A percentile compares a stretch with the other conserved stretches of the same genome.
These are phyloP conservation scores for Metacarcinus magister DNA, from an alignment of 2,888 invertebrate species.

Conservation along the genomic window DNA sequence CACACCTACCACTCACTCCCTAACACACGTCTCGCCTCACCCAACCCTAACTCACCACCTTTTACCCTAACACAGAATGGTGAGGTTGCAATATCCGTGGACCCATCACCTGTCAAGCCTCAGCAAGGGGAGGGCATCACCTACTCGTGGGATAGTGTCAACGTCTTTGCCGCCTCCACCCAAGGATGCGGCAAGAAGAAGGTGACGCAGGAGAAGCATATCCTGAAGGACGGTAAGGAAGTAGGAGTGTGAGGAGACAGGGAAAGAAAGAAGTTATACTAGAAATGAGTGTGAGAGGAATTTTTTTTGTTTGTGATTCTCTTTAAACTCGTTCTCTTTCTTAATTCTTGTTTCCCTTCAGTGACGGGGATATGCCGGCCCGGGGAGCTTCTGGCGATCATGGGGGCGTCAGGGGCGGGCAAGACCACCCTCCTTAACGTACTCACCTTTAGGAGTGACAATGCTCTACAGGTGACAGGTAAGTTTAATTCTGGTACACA, in stretches of 20 bases:
- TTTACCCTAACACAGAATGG: not conserved
- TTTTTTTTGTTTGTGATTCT: not conserved
- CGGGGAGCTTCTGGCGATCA: slow-evolving; percentile 93
- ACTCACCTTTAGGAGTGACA: slow-evolving; percentile 84
- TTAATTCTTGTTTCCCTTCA: slow-evolving; percentile 84
- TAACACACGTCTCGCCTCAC: not conserved
- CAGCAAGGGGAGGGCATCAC: slow-evolving; percentile 84
- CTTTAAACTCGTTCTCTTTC: not conserved
- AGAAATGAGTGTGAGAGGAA: not conserved
- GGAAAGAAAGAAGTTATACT: not conserved
- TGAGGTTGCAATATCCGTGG: slow-evolving; percentile 1
- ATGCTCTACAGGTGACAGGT: slow-evolving; percentile 88
- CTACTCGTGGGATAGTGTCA: slow-evolving; percentile 92
- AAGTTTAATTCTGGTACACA: not conserved
- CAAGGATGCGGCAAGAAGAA: slow-evolving; percentile 83
- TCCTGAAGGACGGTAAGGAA: slow-evolving; percentile 89
- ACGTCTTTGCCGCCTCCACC: slow-evolving; percentile 87
- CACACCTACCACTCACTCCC: not conserved
- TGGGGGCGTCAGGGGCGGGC: slow-evolving; percentile 88
- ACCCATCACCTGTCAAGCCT: not conserved
- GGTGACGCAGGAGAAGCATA: slow-evolving; percentile 87
- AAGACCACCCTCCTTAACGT: slow-evolving; percentile 86
- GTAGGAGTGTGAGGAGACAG: not conserved
- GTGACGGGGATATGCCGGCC: slow-evolving; percentile 93
- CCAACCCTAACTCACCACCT: not conserved